A percentile compares a stretch with the other conserved stretches of the same genome.
These are phyloP conservation scores for Candidula unifasciata DNA, from an alignment of 2,888 invertebrate species.

Conservation along the genomic window DNA sequence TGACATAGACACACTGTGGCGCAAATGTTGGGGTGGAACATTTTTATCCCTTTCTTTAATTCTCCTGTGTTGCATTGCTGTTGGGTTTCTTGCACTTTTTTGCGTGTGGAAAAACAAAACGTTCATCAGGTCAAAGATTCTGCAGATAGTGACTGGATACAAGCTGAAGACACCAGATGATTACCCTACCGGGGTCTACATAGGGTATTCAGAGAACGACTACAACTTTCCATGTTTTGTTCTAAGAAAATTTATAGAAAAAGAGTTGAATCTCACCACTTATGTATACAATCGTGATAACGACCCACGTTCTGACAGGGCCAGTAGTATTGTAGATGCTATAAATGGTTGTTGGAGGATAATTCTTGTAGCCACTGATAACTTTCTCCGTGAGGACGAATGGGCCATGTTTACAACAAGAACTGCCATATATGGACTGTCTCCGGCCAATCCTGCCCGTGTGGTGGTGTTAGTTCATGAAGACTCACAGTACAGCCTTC, in stretches of 20 bases:
- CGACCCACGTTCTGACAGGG: background rate
- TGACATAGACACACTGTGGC: slow-evolving; percentile 11
- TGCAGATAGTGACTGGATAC: slow-evolving; percentile 4
- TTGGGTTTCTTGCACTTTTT: slow-evolving; percentile 10
- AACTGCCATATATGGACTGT: slow-evolving; percentile 15
- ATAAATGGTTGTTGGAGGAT: slow-evolving; percentile 36
- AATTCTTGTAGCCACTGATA: slow-evolving; percentile 12
- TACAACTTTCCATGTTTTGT: slow-evolving; percentile 29
- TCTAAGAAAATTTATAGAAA: slow-evolving; percentile 23
- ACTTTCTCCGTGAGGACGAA: slow-evolving; percentile 24
- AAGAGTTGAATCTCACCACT: background rate
- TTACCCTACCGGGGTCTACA: slow-evolving; percentile 25
- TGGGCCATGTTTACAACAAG: slow-evolving; percentile 39
- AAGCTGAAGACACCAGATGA: background rate
- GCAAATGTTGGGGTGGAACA: slow-evolving; percentile 13
- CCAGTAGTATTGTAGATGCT: slow-evolving; percentile 30
- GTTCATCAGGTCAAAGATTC: background rate
- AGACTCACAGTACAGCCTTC: background rate
- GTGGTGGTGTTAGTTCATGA: slow-evolving; percentile 36
- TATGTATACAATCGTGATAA: slow-evolving; percentile 24
- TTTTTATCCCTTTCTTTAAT: slow-evolving; percentile 5
- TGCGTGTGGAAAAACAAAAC: slow-evolving; percentile 28
- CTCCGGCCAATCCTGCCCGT: slow-evolving; percentile 19
- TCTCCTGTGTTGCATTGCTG: background rate
- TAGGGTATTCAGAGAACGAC: slow-evolving; percentile 29